Evolutionary conservation across 1,140 invertebrate species (phyloP).

Genomic region (Protaetia brevitarsis): DNA sequence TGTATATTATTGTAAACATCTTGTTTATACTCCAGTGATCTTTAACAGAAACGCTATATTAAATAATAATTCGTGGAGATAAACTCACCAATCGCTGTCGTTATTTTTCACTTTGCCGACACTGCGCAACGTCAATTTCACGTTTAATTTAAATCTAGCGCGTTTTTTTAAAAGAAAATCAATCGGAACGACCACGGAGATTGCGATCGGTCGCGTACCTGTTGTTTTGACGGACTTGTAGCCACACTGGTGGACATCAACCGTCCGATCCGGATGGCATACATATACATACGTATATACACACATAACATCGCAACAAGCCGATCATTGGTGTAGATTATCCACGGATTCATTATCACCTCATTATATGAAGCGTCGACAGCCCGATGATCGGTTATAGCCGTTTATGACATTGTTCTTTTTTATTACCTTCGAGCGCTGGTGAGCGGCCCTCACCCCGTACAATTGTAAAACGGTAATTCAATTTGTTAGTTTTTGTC

Average conservation of each 20-base stretch:
- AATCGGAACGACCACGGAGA: background rate
- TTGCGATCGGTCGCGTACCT: conserved; percentile 28
- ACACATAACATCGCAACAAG: conserved; percentile 35
- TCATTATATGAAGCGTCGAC: conserved; percentile 31
- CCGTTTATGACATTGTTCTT: conserved; percentile 1
- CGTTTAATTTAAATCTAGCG: background rate
- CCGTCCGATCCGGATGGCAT: conserved; percentile 1
- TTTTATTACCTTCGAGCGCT: conserved; percentile 5
- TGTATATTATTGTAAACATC: no score
- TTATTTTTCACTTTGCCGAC: no score
- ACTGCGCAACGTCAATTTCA: no score
- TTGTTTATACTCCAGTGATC: no score
- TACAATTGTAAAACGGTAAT: background rate
- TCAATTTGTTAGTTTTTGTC: conserved; percentile 4
- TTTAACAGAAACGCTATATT: no score
- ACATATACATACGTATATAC: conserved; percentile 17
- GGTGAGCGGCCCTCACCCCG: background rate
- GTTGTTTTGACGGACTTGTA: conserved; percentile 29
- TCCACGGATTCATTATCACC: conserved; percentile 33
- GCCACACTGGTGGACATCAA: conserved; percentile 19
- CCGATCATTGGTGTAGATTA: conserved; percentile 39
- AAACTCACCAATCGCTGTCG: no score
- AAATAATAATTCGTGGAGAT: no score
- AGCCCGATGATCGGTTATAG: conserved; percentile 3
- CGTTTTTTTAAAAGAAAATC: background rate